Base-by-base conservation (phyloP, 2,888 invertebrate genomes). In the Mimumesa dahlbomi region DNA sequence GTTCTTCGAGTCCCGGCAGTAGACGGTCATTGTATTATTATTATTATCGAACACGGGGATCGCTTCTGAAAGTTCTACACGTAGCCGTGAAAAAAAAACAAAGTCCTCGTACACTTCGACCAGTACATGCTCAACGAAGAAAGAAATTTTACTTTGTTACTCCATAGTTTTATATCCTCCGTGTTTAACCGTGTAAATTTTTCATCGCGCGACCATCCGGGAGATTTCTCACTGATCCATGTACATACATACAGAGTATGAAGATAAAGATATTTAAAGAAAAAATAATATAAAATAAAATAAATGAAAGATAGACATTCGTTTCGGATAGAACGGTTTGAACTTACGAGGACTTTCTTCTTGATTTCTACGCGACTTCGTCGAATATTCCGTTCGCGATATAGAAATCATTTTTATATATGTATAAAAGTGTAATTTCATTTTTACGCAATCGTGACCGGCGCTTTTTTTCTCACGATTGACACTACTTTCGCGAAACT, bases 1-100 rank as follows among this genome's bases (percentile, higher is more conserved):
- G 38, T 85, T 89, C 77, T 87, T 89, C 72, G 89, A 89, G 61
- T 82, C 86, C 48, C 84, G 86, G 82, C 86, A 86, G 77, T 85
- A 82, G 64, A n/a, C n/a, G n/a, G n/a, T n/a, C n/a, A n/a, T n/a
- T n/a, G n/a, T n/a, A n/a, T n/a, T 25, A 25, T 38, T 46, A 22
- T 22, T 25, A 29, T 42, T 18, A 16, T 36, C 7, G 36, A 19
- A 45, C 16, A 34, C 2, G 34, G n/a, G n/a, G 34, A 14, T 40
- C 40, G 18, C 40, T 16, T n/a, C 16, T 40, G 40, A 40, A 40
- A 40, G 40, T 40, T 40, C 5, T 7, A 6, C 5, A 40, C 14
- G n/a, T 40, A 40, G 18, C n/a, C 18, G 3, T 9, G n/a, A 25
- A 25, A 48, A 40, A 19, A 9, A 25, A 25, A 48, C 34, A 19